Evolutionary conservation across 2,888 invertebrate species (phyloP).

Genomic region (Caenorhabditis sp.): DNA sequence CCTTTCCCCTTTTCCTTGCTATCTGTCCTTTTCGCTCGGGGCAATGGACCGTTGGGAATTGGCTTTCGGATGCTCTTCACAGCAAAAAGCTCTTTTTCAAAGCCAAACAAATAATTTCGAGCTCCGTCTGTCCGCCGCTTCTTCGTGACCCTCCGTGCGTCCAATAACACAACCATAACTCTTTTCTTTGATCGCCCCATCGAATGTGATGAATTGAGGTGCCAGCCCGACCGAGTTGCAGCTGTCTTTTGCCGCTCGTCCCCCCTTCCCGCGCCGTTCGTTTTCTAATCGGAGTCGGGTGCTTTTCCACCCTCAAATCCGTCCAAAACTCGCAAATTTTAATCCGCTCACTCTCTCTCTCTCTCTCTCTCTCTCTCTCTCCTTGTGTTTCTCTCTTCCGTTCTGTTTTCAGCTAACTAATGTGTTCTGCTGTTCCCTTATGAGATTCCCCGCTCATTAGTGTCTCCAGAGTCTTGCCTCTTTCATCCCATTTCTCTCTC

Average conservation of each 20-base stretch:
- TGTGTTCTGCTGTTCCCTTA: no score
- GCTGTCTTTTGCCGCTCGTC: slow-evolving; percentile 32
- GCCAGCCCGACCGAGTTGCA: slow-evolving; percentile 3
- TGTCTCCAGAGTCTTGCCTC: no score
- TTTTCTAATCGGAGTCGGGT: slow-evolving; percentile 19
- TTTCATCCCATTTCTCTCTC: no score
- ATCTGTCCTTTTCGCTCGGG: slow-evolving; percentile 9
- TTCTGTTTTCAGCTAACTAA: no score
- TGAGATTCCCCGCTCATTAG: no score
- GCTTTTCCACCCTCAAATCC: slow-evolving; percentile 10
- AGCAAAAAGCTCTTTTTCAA: slow-evolving; percentile 22
- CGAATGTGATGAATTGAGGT: slow-evolving; percentile 31
- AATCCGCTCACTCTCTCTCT: no score
- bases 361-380: no score
- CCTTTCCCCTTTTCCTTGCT: no score
- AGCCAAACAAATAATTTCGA: slow-evolving; percentile 48
- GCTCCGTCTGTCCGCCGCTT: not conserved
- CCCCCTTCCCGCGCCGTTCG: slow-evolving; percentile 15
- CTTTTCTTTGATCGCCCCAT: slow-evolving; percentile 33
- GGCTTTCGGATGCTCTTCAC: not conserved
- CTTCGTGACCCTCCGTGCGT: not conserved
- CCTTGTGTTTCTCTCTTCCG: no score
- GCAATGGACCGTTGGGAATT: slow-evolving; percentile 44
- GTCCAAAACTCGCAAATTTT: not conserved
- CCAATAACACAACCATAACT: slow-evolving; percentile 45